A percentile compares a stretch with the other conserved stretches of the same genome.
These are phyloP conservation scores for Oxystoma pomonae DNA, from an alignment of 2,888 invertebrate genomes.

Conservation along the genomic window DNA sequence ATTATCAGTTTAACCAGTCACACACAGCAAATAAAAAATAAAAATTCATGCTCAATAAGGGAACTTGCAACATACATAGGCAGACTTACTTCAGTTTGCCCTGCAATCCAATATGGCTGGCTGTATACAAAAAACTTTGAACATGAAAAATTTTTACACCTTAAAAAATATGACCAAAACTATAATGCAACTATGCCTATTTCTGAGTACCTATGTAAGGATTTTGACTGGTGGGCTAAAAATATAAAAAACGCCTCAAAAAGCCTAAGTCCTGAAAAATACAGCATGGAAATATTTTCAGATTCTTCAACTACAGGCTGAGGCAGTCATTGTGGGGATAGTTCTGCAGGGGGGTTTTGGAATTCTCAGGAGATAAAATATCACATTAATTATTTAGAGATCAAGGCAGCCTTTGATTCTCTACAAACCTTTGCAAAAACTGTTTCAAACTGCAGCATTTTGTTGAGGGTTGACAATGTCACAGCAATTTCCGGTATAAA, in stretches of 20 bases:
- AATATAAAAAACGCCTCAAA: not conserved
- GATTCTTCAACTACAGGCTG: conserved; percentile 23
- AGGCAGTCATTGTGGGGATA: conserved; percentile 19
- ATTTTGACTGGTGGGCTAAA: not conserved
- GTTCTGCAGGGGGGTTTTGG: conserved; percentile 20
- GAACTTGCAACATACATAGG: too few relatives aligned
- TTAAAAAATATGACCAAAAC: too few relatives aligned
- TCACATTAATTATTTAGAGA: not conserved
- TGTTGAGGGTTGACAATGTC: conserved; percentile 20
- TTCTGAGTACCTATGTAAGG: too few relatives aligned
- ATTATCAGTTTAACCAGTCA: too few relatives aligned
- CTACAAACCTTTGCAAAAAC: conserved; percentile 22
- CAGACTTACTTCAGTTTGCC: too few relatives aligned
- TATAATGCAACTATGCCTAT: too few relatives aligned
- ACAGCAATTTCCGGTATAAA: conserved; percentile 9
- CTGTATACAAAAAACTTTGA: not conserved
- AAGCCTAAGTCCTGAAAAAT: too few relatives aligned
- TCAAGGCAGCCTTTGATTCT: conserved; percentile 8
- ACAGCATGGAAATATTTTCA: conserved; percentile 18
- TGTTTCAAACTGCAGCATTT: conserved; percentile 11
- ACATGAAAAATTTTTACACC: not conserved
- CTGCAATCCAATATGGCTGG: too few relatives aligned
- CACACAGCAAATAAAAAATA: too few relatives aligned
- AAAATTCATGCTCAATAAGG: too few relatives aligned
- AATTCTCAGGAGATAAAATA: conserved; percentile 11